phyloP scores from a whole-genome alignment of 2,888 invertebrate genomes.

The Himalopsyche anomala region DNA sequence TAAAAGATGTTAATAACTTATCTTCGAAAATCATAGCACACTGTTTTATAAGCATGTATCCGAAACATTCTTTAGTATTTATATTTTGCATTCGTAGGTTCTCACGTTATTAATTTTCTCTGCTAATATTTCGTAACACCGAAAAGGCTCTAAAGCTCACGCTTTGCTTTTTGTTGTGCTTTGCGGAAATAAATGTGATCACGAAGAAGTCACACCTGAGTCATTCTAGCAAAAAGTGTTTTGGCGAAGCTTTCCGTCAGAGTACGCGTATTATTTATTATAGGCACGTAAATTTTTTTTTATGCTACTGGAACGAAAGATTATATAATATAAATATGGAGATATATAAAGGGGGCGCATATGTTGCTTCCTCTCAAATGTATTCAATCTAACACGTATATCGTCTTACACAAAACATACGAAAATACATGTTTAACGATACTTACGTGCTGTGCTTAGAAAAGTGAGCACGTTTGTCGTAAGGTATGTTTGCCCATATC shows the following conservation, averaged over 20 bases:
- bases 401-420: conserved; percentile 63
- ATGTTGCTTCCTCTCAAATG: conserved; percentile 62
- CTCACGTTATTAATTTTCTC: conserved; percentile 32
- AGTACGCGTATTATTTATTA: conserved; percentile 63
- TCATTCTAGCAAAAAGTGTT: conserved; percentile 55
- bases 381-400: conserved; percentile 65
- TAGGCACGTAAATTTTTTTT: conserved; percentile 63
- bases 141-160: conserved; percentile 35
- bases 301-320: conserved; percentile 54
- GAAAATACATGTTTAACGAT: conserved; percentile 65
- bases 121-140: conserved; percentile 44
- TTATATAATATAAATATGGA: conserved; percentile 55
- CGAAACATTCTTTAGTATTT: neutral
- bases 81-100: conserved; percentile 48
- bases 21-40: too few species aligned
- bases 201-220: conserved; percentile 61
- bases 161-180: conserved; percentile 54
- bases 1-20: too few species aligned
- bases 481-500: conserved; percentile 49
- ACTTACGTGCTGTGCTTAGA: conserved; percentile 60
- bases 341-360: conserved; percentile 57
- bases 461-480: conserved; percentile 62
- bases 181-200: conserved; percentile 60
- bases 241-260: conserved; percentile 50
- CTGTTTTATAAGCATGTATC: too few species aligned